A percentile compares a stretch with the other conserved stretches of the same genome.
These are phyloP conservation scores for Aspidapion aeneum DNA, from an alignment of 2,888 invertebrate species.

Conservation along the genomic window DNA sequence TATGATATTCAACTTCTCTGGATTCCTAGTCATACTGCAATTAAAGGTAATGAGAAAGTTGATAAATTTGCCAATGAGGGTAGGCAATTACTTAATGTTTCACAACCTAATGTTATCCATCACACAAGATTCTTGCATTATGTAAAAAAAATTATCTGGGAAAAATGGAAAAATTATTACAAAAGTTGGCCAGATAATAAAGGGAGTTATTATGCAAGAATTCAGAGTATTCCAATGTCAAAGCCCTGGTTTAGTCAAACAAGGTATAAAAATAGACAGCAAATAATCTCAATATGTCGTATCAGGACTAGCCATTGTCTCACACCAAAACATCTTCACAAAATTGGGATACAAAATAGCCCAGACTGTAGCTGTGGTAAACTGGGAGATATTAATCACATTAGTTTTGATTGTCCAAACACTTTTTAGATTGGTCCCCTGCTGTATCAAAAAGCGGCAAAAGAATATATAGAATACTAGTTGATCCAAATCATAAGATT, in stretches of 20 bases:
- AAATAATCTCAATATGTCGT: not conserved
- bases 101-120: not conserved
- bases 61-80: not conserved
- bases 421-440: not conserved
- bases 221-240: not conserved
- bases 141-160: not conserved
- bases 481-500: too few species aligned
- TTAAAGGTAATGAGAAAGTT: not conserved
- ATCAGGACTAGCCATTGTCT: not conserved
- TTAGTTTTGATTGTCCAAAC: not conserved
- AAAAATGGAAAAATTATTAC: not conserved
- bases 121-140: not conserved
- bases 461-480: not conserved
- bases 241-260: too few species aligned
- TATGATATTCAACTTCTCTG: not conserved
- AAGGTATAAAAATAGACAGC: not conserved
- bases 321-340: not conserved
- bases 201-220: not conserved
- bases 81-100: not conserved
- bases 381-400: not conserved
- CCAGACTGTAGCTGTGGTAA: not conserved
- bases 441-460: not conserved
- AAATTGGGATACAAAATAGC: not conserved
- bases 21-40: not conserved
- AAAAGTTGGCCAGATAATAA: not conserved